Evolutionary conservation across 2,888 invertebrate species (phyloP).

Genomic region (Cryptosula pallasiana): DNA sequence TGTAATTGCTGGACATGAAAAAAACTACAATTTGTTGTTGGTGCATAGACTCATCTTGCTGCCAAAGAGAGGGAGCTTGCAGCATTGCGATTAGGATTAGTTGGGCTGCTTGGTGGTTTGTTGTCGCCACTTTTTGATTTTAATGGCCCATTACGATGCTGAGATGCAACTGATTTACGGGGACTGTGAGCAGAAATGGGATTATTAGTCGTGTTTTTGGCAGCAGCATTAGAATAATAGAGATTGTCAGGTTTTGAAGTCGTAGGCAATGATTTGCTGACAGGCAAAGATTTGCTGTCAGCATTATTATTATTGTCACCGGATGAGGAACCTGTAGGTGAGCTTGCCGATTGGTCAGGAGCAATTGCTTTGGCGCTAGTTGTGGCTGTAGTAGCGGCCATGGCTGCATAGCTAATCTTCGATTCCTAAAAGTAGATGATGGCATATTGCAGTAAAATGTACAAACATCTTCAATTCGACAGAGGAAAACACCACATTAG

Average conservation of each 20-base stretch:
- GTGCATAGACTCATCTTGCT: no score
- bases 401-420: conserved; percentile 23
- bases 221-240: background rate
- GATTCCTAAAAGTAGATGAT: background rate
- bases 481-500: no score
- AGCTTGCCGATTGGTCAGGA: background rate
- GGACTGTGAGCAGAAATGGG: background rate
- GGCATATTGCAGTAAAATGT: background rate
- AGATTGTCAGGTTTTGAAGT: conserved; percentile 15
- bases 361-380: background rate
- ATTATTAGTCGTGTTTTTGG: background rate
- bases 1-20: no score
- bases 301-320: conserved; percentile 24
- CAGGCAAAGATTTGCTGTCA: background rate
- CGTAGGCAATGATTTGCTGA: background rate
- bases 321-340: background rate
- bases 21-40: no score
- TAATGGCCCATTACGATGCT: background rate
- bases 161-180: background rate
- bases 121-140: background rate
- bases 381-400: background rate
- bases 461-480: no score
- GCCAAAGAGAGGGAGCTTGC: background rate
- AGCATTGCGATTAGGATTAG: background rate
- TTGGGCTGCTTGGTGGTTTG: background rate